These are phyloP conservation scores for Bubalus kerabau DNA, from an alignment of 2,113 vertebrate genomes.

Conservation along the genomic window DNA sequence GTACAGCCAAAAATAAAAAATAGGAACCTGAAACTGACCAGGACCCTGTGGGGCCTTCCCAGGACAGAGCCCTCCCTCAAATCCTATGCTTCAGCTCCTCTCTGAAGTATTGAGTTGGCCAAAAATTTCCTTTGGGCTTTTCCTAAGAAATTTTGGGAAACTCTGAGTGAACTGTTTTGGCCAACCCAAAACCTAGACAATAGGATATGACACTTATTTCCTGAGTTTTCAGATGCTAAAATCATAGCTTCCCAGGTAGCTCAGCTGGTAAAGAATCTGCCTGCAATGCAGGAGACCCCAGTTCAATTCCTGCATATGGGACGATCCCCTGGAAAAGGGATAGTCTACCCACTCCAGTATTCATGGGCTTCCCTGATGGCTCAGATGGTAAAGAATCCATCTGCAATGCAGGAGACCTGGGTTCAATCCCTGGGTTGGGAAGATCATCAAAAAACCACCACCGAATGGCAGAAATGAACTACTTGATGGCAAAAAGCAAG, in stretches of 20 bases:
- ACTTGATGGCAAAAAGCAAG: neutral
- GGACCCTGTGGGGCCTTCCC: neutral
- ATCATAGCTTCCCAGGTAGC: rapidly evolving
- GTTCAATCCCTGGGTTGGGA: neutral
- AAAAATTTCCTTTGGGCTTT: neutral
- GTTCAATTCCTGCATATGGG: neutral
- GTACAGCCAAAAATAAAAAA: neutral
- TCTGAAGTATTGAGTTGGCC: neutral
- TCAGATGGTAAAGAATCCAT: neutral
- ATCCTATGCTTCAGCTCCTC: neutral
- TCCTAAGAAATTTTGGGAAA: neutral
- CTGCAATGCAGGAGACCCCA: neutral
- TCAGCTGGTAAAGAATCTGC: neutral
- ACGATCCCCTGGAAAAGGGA: neutral
- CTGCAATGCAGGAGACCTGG: neutral
- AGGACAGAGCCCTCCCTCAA: neutral
- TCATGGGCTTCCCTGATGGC: neutral
- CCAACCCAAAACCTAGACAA: neutral
- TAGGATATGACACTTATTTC: neutral
- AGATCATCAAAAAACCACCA: neutral
- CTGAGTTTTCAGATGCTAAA: neutral
- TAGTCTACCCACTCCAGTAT: neutral
- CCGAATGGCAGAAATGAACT: neutral
- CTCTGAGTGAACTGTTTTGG: neutral
- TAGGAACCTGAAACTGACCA: neutral